A percentile compares a stretch with the other conserved stretches of the same genome.
phyloP scores from a whole-genome alignment of 2,113 vertebrate species.

The Vidua chalybeata region DNA sequence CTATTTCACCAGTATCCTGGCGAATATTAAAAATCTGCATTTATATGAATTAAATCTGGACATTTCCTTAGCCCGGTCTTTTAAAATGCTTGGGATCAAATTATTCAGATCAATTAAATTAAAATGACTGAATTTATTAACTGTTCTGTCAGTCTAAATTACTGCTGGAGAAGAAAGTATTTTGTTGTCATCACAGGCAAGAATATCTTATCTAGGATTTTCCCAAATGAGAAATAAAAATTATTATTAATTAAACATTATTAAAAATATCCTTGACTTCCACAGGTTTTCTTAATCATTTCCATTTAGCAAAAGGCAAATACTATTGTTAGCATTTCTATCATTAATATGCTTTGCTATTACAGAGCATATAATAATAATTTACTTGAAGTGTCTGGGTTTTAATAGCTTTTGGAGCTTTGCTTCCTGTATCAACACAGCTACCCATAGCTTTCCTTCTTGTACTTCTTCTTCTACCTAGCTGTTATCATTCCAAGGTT shows the following conservation, averaged over 20 bases:
- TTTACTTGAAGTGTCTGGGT: background rate
- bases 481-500: background rate
- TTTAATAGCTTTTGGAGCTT: background rate
- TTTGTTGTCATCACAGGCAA: background rate
- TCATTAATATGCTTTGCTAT: background rate
- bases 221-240: background rate
- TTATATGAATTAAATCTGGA: background rate
- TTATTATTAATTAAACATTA: background rate
- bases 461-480: background rate
- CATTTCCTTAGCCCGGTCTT: background rate
- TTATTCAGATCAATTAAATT: constrained; percentile 29
- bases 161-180: background rate
- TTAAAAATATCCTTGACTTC: background rate
- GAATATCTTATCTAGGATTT: background rate
- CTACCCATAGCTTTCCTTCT: background rate
- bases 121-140: constrained; percentile 15
- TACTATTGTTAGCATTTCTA: background rate
- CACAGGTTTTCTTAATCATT: background rate
- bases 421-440: background rate
- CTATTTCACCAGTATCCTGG: background rate
- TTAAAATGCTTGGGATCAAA: background rate
- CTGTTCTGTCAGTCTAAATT: background rate
- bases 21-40: background rate
- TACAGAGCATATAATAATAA: background rate
- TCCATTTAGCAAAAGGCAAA: constrained; percentile 13